Base-by-base conservation (phyloP, 64 coral and sea anemone genomes). In the Cladopsammia gracilis region DNA sequence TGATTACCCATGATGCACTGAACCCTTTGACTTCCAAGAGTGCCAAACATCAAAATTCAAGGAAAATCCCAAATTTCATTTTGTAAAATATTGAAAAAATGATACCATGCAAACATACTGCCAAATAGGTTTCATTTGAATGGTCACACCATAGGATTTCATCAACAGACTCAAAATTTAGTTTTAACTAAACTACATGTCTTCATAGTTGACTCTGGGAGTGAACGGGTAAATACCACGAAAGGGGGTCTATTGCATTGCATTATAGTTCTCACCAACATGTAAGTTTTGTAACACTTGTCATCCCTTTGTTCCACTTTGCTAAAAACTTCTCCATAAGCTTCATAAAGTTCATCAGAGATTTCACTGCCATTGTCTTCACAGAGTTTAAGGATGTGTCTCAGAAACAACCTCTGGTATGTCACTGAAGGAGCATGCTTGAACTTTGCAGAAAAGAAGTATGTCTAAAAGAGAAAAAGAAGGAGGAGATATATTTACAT, bases 341-440 rank as follows among this genome's bases (percentile, higher is more conserved):
- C 67, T 71, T 90, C 89, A 82, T 95, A 95, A 19, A 95, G 83
- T 51, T 87, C 75, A 79, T 95, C 94, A 73, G 74, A 68, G 25
- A 92, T 68, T 12, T 92, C 83, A 80, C 24, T 49, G 20, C 64
- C 75, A 26, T 48, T 77, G 13, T 95, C 88, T 65, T 95, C 89
- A 88, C 83, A 88, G 11, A 64, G 25, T 13, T 78, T 87, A 14
- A 95, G 69, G 10, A 95, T 47, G 10, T 62, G 48, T 22, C 73
- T 91, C 64, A 95, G 67, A 62, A 95, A 95, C 59, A 87, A 49
- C 20, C 89, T 91, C n/a, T 87, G 75, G 74, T 95, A 95, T 18
- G 50, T 61, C 7, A 87, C 26, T 64, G 94, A 95, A 23, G 94
- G 89, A 70, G 83, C 68, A 71, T 81, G 80, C 19, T 75, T 82